Evolutionary conservation across 2,797 vertebrate species (phyloP), one percentile per base, ranked within the genome.

Genomic region (Pseudochirops corinnae): DNA sequence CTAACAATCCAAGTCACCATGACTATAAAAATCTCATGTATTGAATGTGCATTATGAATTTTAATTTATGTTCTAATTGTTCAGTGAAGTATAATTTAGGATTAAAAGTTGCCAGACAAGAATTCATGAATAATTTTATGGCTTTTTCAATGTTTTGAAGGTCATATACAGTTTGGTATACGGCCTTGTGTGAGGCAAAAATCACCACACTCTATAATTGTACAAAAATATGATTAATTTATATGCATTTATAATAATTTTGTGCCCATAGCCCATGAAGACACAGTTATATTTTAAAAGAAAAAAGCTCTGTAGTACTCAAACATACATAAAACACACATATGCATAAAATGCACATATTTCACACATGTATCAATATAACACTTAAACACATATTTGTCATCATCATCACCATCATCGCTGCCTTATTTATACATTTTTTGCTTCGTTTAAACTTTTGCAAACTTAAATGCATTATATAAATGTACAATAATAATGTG

Each of bases 21-120:
- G 90, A 90, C 93, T 97, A 96, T 96, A 98, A 97, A 98, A 97
- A 95, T 96, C 91, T 97, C 90, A 39, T 94, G 53, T 93, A 96
- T 95, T 97, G 98, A 96, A 96, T 91, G 95, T 96, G 95, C 50
- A 91, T 94, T 96, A 94, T 97, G 92, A 95, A 97, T 98, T 96
- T 97, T 93, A 97, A 98, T 96, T 97, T 95, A 95, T 96, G 46
- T 56, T 33, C 93, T 94, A 96, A 93, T 98, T 96, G 52, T 26
- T 12, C 96, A 46, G 1, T 82, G 74, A 92, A 46, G 60, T 96
- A 95, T 96, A 28, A 21, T 92, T 94, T 95, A 94, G 96, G 26
- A 90, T 53, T 95, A 92, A 94, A 55, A 91, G 91, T 96, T 95
- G 92, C 91, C 24, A 50, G 93, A 92, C 91, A 97, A 93, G 55